Percentiles rank a stretch among this genome's conserved stretches.
Conservation (phyloP, 2,888 invertebrate genomes). For the Brachyptera risi region DNA sequence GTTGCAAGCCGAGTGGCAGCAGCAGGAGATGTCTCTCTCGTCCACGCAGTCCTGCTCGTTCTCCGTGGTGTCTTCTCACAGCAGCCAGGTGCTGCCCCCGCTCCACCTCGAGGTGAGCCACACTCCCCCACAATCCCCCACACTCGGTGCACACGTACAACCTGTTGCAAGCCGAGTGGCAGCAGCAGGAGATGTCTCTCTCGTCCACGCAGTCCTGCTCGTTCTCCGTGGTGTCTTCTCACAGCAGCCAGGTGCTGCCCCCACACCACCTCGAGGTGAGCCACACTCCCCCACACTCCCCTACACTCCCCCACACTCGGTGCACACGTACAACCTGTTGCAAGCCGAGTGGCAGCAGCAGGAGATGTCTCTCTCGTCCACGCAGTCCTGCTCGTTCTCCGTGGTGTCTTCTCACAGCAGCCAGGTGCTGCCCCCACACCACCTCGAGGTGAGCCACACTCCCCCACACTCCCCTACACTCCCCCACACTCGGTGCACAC, state of each 20-base stretch:
- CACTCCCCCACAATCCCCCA: no score
- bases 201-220: slow-evolving; percentile 57
- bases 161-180: slow-evolving; percentile 51
- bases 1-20: slow-evolving; percentile 50
- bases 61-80: slow-evolving; percentile 34
- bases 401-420: slow-evolving; percentile 28
- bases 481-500: slow-evolving; percentile 89
- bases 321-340: slow-evolving; percentile 70
- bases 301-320: slow-evolving; percentile 84
- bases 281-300: no score
- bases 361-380: slow-evolving; percentile 47
- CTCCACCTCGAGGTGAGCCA: no score
- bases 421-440: slow-evolving; percentile 19
- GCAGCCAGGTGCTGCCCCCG: slow-evolving; percentile 21
- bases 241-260: slow-evolving; percentile 24
- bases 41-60: slow-evolving; percentile 55
- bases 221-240: slow-evolving; percentile 35
- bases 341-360: slow-evolving; percentile 48
- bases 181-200: slow-evolving; percentile 42
- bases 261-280: no score
- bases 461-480: no score
- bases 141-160: slow-evolving; percentile 77
- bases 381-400: slow-evolving; percentile 53
- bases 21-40: slow-evolving; percentile 44
- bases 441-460: no score